Base-by-base conservation (phyloP, 2,888 invertebrate genomes). In the Bombylius major region DNA sequence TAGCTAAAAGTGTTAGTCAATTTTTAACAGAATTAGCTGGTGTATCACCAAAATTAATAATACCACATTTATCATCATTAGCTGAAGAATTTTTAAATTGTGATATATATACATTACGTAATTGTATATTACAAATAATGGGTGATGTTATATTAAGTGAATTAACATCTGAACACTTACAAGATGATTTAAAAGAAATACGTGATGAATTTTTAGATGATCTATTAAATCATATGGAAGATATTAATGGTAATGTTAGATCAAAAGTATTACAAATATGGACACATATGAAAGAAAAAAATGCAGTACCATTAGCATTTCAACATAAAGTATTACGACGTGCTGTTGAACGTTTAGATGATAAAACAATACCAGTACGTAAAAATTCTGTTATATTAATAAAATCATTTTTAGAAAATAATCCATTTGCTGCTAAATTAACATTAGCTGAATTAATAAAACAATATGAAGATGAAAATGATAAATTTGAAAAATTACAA, bases 221-320 rank as follows among this genome's bases (percentile, higher is more conserved):
- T 67, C 73, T 96, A 14, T 78, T 85, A 65, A 87, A 89, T 47
- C 95, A 96, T 68, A 80, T 94, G 54, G 81, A 85, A 61, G 97
- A 98, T 68, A 72, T 80, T 5, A 85, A 92, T 51, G 89, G 93
- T 0, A 87, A 87, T 67, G 94, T 94, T 0, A 78, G 97, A 33
- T 84, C 89, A 33, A 91, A 88, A 77, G 87, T 85, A 57, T 62
- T 96, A 45, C 87, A 92, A 69, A 83, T 89, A 60, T 92, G 91
- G 89, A 79, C 82, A 62, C 79, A 82, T 50, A 77, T 97, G 57
- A 87, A 89, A 64, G 80, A 83, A 54, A 86, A 87, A 64, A 82
- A 85, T 66, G 86, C 86, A 5, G 82, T 96, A 47, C 93, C 95
- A 0, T 75, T 91, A 48, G 76, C 76, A 7, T 78, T 84, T 57